Base-by-base conservation (phyloP, 2,888 invertebrate genomes). In the Fragum fragum region DNA sequence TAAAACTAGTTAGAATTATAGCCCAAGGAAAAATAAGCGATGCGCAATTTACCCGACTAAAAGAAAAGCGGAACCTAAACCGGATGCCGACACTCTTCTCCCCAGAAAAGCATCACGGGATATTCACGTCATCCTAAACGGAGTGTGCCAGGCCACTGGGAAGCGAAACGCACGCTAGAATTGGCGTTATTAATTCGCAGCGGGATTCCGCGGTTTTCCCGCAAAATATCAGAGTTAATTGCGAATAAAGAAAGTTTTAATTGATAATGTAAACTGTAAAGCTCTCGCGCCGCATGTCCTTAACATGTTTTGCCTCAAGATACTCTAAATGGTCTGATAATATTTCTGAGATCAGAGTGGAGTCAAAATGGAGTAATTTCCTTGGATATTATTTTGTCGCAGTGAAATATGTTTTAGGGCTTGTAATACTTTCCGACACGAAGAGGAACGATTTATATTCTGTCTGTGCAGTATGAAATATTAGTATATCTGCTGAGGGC, bases 1-100 rank as follows among this genome's bases (percentile, higher is more conserved):
- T 81, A 85, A 85, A 85, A 76, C 74, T 76, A 76, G 68, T 85
- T 85, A 66, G 69, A 76, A 81, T 79, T 73, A 77, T 81, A 77
- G 81, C 85, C 77, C 72, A 57, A 76, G 81, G 81, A 79, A 71
- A 47, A 79, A 81, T 81, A 74, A 59, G 73, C 70, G 81, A 79
- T 81, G 85, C 85, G 74, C 85, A 81, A 85, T 85, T 85, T 85
- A 85, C 79, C 85, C 52, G 71, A 59, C 74, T 76, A 79, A 85
- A 85, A 81, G 79, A 81, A 76, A 73, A 47, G 53, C 85, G 85
- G 85, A 85, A 81, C 72, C 66, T n/a, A 61, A 57, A 61, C 78
- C 82, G 85, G 85, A 85, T 80, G 80, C 78, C 57, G 71, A 63
- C 83, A 73, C 83, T 82, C 85, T 85, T 83, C 78, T 71, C 69